A percentile compares a stretch with the other conserved stretches of the same genome.
These are phyloP conservation scores for Lymantria dispar DNA, from an alignment of 2,888 invertebrate genomes.

Conservation along the genomic window DNA sequence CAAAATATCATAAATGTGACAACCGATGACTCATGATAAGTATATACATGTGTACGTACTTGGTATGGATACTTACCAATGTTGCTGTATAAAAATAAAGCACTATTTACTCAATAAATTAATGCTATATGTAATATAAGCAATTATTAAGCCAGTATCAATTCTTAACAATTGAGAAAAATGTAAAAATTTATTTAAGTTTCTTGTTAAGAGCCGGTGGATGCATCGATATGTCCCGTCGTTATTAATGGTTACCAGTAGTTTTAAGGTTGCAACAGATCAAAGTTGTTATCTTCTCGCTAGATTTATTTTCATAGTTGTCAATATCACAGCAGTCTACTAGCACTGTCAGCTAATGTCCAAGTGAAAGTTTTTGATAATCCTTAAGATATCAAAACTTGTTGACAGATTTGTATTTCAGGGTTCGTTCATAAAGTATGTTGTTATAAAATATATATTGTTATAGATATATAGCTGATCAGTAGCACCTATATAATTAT, in stretches of 20 bases:
- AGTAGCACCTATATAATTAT: no score
- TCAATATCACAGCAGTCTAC: constrained; percentile 80
- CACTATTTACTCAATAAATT: neutral
- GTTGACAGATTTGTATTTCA: constrained; percentile 62
- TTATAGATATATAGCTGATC: no score
- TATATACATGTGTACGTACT: no score
- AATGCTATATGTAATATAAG: constrained; percentile 11
- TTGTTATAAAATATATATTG: no score
- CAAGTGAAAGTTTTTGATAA: constrained; percentile 5
- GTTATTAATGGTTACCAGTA: constrained; percentile 74
- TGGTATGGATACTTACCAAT: no score
- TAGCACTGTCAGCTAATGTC: constrained; percentile 59
- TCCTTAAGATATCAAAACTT: constrained; percentile 28
- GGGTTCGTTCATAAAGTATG: neutral
- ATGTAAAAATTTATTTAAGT: constrained; percentile 32
- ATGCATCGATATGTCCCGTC: constrained; percentile 47
- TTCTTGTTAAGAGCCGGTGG: constrained; percentile 45
- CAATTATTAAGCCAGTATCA: constrained; percentile 33
- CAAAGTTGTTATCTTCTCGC: constrained; percentile 56
- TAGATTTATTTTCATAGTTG: constrained; percentile 55
- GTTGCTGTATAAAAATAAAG: neutral
- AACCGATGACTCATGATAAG: no score
- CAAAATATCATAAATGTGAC: no score
- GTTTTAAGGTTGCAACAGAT: constrained; percentile 63
- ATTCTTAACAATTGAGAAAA: constrained; percentile 14